These are phyloP conservation scores for Gallinago undulata DNA, from an alignment of 2,113 vertebrate species.

Conservation along the genomic window DNA sequence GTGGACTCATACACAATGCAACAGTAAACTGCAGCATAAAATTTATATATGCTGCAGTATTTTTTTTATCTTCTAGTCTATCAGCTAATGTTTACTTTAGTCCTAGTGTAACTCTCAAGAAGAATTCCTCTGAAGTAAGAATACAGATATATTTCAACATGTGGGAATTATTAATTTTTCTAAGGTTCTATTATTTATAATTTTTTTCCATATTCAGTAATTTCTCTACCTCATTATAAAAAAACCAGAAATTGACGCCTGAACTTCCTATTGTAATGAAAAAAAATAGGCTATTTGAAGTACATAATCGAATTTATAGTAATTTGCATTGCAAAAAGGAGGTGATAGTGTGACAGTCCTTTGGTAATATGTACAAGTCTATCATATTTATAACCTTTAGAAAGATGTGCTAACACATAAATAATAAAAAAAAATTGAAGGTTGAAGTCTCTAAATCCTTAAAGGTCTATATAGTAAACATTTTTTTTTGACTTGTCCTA, in stretches of 20 bases:
- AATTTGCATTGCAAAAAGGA: background rate
- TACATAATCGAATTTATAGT: background rate
- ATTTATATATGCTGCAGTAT: background rate
- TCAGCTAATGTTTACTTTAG: background rate
- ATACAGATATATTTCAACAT: background rate
- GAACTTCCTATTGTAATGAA: background rate
- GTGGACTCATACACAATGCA: background rate
- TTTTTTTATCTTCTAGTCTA: background rate
- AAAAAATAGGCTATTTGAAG: background rate
- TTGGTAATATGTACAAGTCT: background rate
- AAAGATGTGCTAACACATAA: background rate
- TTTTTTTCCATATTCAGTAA: background rate
- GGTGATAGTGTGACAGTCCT: background rate
- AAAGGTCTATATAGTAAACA: background rate
- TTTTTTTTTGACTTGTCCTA: background rate
- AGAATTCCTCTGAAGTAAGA: background rate
- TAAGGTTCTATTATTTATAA: background rate
- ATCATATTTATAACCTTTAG: constrained; percentile 30
- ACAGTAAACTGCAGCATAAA: background rate
- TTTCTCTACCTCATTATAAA: background rate
- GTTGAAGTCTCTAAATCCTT: constrained; percentile 3
- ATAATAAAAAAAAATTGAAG: background rate
- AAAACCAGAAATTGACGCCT: background rate
- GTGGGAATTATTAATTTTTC: background rate
- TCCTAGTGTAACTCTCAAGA: background rate